These are phyloP conservation scores for Sander vitreus DNA, from an alignment of 2,113 vertebrate species.

Conservation along the genomic window DNA sequence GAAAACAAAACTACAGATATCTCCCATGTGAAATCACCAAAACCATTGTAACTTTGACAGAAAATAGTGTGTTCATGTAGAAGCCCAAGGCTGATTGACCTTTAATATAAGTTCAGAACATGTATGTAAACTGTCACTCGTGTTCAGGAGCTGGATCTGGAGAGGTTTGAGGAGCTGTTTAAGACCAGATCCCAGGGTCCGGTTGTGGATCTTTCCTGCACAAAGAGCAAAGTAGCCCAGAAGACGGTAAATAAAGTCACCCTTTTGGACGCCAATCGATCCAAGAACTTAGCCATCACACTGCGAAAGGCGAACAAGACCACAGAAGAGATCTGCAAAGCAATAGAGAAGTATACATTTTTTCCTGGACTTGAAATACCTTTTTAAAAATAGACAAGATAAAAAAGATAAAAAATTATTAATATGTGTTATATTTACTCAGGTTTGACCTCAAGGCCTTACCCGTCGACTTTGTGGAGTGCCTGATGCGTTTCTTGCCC, in stretches of 20 bases:
- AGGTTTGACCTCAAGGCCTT: slow-evolving; percentile 94
- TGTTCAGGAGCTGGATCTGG: slow-evolving; percentile 92
- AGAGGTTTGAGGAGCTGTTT: slow-evolving; percentile 97
- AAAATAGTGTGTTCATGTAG: not conserved
- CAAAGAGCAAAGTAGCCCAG: slow-evolving; percentile 92
- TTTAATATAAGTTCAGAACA: not conserved
- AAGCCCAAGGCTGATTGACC: not conserved
- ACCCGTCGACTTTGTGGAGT: slow-evolving; percentile 96
- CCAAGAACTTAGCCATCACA: slow-evolving; percentile 98
- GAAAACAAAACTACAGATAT: not conserved
- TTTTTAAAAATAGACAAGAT: not conserved
- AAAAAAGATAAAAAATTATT: not conserved
- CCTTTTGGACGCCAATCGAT: slow-evolving; percentile 94
- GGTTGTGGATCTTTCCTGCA: slow-evolving; percentile 88
- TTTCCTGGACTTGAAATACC: not conserved
- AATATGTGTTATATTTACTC: not conserved
- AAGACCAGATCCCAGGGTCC: slow-evolving; percentile 97
- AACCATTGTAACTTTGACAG: not conserved
- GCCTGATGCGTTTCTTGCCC: slow-evolving; percentile 95
- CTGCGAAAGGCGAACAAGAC: slow-evolving; percentile 93
- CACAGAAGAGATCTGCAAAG: slow-evolving; percentile 95
- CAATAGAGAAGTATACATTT: slow-evolving; percentile 90
- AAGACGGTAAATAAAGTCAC: slow-evolving; percentile 91
- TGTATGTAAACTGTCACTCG: not conserved
- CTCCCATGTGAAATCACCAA: not conserved